Evolutionary conservation across 2,888 invertebrate genomes (phyloP).

Genomic region (Galerucella pusilla): DNA sequence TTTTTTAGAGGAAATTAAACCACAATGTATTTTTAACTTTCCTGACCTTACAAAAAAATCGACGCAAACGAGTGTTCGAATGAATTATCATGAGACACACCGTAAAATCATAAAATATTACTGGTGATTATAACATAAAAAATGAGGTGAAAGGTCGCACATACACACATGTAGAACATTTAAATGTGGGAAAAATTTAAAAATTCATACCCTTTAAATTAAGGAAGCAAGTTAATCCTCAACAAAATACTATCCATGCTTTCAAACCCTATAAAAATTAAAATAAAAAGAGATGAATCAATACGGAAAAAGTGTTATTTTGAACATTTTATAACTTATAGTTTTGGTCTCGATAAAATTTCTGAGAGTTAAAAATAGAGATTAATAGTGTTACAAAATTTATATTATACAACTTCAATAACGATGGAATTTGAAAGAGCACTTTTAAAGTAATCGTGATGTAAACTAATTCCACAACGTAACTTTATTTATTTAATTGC

Average conservation of each 20-base stretch:
- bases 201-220: conserved; percentile 28
- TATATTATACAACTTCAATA: too few species aligned
- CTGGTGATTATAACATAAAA: neutral
- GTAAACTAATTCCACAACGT: too few species aligned
- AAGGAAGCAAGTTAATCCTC: conserved; percentile 26
- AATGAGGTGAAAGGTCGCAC: neutral
- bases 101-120: neutral
- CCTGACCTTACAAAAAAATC: too few species aligned
- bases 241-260: conserved; percentile 27
- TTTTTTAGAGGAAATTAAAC: too few species aligned
- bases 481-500: too few species aligned
- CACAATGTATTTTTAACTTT: too few species aligned
- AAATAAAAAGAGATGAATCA: conserved; percentile 15
- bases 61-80: too few species aligned
- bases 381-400: too few species aligned
- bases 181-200: neutral
- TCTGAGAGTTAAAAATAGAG: too few species aligned
- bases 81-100: neutral
- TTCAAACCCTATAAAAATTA: conserved; percentile 26
- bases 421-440: too few species aligned
- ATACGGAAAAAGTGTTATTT: neutral
- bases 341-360: too few species aligned
- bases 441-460: too few species aligned
- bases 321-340: neutral
- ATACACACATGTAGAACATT: neutral